Conservation (phyloP, 2,113 vertebrate species). For the Astur gentilis region DNA sequence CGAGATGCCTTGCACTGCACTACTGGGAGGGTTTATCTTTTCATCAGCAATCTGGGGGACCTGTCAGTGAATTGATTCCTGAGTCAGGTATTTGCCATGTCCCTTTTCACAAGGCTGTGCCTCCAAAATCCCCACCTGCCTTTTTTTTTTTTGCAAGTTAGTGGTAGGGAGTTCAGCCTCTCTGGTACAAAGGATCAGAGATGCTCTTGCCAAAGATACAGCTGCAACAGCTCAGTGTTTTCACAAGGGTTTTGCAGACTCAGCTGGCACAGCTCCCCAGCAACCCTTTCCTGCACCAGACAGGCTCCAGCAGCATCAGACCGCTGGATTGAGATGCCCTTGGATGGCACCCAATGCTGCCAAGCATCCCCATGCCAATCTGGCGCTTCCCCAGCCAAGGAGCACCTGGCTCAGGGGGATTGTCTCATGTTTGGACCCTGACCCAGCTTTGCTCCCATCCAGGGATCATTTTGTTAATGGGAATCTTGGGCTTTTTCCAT, state of each 20-base stretch:
- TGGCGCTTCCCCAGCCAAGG: accelerated
- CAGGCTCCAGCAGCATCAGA: neutral
- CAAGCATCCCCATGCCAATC: neutral
- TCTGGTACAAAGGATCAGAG: neutral
- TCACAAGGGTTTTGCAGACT: neutral
- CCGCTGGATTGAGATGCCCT: neutral
- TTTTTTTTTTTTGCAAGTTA: neutral
- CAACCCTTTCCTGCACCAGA: neutral
- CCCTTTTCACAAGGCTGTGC: neutral
- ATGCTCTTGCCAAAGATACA: neutral
- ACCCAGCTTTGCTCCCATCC: neutral
- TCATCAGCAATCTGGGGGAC: neutral
- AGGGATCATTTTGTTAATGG: neutral
- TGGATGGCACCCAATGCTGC: accelerated
- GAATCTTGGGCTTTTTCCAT: neutral
- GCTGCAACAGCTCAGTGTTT: neutral
- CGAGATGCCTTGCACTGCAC: accelerated
- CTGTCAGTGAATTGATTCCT: neutral
- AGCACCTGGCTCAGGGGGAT: neutral
- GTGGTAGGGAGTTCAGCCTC: neutral
- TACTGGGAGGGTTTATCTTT: neutral
- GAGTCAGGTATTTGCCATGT: neutral
- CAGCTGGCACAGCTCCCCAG: neutral
- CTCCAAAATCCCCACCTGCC: neutral
- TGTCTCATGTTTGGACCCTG: neutral